Evolutionary conservation across 2,113 vertebrate species (phyloP), one percentile per base, ranked within the genome.

Genomic region (Callionymus lyra): DNA sequence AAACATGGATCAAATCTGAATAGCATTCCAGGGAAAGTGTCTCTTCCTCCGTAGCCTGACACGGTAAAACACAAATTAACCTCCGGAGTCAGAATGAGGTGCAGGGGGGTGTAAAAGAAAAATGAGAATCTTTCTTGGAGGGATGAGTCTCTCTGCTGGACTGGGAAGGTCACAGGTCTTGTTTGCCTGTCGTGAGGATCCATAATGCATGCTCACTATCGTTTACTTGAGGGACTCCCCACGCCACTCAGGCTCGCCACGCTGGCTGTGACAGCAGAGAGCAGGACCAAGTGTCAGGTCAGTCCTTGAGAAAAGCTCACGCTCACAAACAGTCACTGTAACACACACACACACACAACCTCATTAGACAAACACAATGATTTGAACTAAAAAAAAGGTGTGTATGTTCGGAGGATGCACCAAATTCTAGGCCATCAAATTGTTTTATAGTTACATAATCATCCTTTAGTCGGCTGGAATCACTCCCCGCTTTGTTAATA

Each of bases 151-250:
- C 21, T 5, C 21, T 8, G 21, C 21, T 8, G 21, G 52, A 51
- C 53, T 59, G 33, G 46, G 60, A 65, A 72, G 78, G 77, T 82
- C 72, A 74, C 18, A 56, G 62, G 61, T 81, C 55, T 47, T 67
- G 59, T 79, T 83, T 80, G 77, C 70, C 43, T 63, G 57, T 5
- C 58, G 68, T 70, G 70, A 53, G 41, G 44, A 72, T 70, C 56
- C 72, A 79, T 75, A 78, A 79, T 78, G 77, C 66, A 78, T 76
- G 54, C 45, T 41, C 56, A 49, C 44, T 64, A 63, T 43, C 49
- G 44, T 81, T 76, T 74, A 78, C 80, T 65, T 64, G 35, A 52
- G 76, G 66, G 70, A 74, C 45, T 77, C 52, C 57, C 65, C 44
- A 16, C 61, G 65, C 59, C 47, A 60, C 65, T 56, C 50, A 52